phyloP scores from a whole-genome alignment of 2,113 vertebrate genomes.

The Chitala chitala region DNA sequence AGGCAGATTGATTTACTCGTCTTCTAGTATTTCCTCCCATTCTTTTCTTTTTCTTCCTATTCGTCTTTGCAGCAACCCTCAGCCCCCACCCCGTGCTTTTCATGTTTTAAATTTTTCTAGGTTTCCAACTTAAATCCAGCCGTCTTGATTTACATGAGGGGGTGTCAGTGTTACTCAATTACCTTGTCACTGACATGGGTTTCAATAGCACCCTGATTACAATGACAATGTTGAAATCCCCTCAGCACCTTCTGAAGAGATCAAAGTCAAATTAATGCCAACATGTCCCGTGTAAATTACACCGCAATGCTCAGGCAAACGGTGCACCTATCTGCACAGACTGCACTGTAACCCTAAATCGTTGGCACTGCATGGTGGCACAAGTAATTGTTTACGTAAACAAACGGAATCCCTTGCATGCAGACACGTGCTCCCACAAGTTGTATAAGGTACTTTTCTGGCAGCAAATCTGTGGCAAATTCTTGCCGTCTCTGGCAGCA shows the following conservation, averaged over 20 bases:
- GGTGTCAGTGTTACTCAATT: conserved; percentile 17
- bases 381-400: neutral
- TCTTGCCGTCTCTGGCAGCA: neutral
- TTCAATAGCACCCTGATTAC: conserved; percentile 26
- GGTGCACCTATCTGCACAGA: neutral
- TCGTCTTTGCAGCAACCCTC: no score
- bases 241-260: conserved; percentile 28
- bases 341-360: neutral
- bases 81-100: conserved; percentile 22
- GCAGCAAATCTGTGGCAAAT: neutral
- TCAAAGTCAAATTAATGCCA: conserved; percentile 32
- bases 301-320: neutral
- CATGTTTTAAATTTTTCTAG: neutral
- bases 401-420: neutral
- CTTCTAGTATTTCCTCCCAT: conserved; percentile 29
- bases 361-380: neutral
- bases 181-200: conserved; percentile 14
- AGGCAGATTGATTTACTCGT: conserved; percentile 59
- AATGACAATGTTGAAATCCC: conserved; percentile 28
- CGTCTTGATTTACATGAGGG: conserved; percentile 14
- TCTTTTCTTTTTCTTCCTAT: conserved; percentile 30
- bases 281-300: conserved; percentile 17
- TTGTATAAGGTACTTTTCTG: neutral
- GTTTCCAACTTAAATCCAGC: conserved; percentile 21
- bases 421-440: neutral